Conservation (phyloP, 2,888 invertebrate species). For the Megamerina dolium region DNA sequence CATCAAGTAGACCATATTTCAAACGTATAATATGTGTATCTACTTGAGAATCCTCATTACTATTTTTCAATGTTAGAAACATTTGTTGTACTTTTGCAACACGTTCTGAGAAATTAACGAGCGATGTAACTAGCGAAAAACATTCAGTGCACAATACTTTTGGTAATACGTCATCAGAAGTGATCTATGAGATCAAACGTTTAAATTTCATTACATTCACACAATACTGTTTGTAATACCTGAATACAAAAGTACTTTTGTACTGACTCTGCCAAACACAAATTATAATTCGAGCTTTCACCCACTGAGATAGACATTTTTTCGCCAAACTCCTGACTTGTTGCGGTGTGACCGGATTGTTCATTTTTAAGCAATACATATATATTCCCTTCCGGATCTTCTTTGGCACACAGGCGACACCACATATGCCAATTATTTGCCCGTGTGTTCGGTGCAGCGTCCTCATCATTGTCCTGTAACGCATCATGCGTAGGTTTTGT, state of each 20-base stretch:
- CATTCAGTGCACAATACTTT: conserved; percentile 26
- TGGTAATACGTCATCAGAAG: conserved; percentile 35
- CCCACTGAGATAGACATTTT: conserved; percentile 13
- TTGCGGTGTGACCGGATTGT: not conserved
- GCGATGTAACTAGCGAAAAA: not conserved
- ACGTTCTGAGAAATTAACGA: conserved; percentile 6
- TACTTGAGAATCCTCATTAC: conserved; percentile 20
- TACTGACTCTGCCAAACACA: conserved; percentile 31
- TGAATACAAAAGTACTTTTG: conserved; percentile 40
- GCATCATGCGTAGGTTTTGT: too few species aligned
- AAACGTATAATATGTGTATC: conserved; percentile 17
- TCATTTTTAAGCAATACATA: conserved; percentile 34
- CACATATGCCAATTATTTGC: conserved; percentile 17
- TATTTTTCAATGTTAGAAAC: conserved; percentile 18
- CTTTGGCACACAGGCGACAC: conserved; percentile 22
- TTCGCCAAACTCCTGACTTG: too few species aligned
- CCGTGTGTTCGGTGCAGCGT: too few species aligned
- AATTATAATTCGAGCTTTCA: too few species aligned
- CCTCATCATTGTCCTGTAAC: too few species aligned
- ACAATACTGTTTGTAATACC: conserved; percentile 22
- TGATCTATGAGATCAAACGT: conserved; percentile 33
- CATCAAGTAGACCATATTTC: conserved; percentile 29
- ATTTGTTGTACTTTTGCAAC: conserved; percentile 6
- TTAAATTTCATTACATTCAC: not conserved
- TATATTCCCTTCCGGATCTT: conserved; percentile 26